Percentiles rank a stretch among this genome's conserved stretches.
Evolutionary conservation across 2,888 invertebrate genomes (phyloP).

Genomic region (Cantharis rufa): DNA sequence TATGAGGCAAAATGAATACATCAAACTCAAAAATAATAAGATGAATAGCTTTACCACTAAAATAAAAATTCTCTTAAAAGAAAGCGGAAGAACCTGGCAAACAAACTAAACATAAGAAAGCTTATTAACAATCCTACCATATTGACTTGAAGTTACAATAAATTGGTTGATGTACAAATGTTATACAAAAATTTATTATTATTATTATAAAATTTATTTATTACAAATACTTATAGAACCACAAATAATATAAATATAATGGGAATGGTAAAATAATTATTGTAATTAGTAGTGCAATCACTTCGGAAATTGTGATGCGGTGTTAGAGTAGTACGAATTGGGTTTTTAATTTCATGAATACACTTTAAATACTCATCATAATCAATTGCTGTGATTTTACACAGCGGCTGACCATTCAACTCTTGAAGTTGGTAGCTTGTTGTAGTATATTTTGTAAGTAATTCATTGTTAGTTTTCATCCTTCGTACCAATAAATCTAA

Average conservation of each 20-base stretch:
- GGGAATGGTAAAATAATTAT: not conserved
- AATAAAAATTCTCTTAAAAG: too few species aligned
- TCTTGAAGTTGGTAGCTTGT: not conserved
- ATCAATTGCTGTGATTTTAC: not conserved
- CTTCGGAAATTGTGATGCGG: not conserved
- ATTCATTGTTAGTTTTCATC: not conserved
- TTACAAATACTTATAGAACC: not conserved
- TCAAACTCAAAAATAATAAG: too few species aligned
- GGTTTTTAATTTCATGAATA: not conserved
- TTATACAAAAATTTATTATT: too few species aligned
- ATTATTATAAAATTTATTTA: too few species aligned
- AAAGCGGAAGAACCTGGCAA: too few species aligned
- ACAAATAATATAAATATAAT: not conserved
- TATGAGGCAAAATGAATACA: too few species aligned
- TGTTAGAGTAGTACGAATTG: not conserved
- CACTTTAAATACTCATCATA: slow-evolving; percentile 1
- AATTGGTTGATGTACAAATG: not conserved
- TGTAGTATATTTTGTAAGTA: not conserved
- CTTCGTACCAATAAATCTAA: not conserved
- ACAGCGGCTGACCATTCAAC: not conserved
- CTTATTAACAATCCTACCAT: too few species aligned
- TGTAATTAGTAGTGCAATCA: not conserved
- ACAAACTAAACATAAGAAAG: too few species aligned
- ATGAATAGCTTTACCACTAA: too few species aligned
- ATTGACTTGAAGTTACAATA: too few species aligned